These are phyloP conservation scores for Picathartes gymnocephalus DNA, from an alignment of 2,113 vertebrate species.

Conservation along the genomic window DNA sequence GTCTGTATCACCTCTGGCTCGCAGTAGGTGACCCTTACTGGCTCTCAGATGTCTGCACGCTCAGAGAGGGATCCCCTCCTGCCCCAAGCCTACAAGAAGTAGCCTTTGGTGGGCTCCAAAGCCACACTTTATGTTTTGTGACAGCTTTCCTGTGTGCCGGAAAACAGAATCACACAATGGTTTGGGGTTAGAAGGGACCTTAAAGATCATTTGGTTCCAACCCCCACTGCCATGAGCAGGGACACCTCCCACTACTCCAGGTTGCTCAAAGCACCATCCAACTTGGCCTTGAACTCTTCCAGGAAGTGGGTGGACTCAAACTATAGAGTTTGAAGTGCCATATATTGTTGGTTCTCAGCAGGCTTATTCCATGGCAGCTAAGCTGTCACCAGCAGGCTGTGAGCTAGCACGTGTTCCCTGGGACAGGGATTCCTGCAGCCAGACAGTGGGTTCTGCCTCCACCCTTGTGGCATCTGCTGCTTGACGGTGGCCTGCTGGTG, in stretches of 20 bases:
- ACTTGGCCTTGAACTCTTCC: not conserved
- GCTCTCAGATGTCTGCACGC: not conserved
- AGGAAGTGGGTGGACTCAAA: not conserved
- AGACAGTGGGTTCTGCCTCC: not conserved
- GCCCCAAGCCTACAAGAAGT: not conserved
- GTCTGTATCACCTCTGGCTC: not conserved
- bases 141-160: not conserved
- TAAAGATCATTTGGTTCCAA: not conserved
- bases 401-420: accelerated
- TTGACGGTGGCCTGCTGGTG: not conserved
- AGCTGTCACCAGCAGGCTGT: not conserved
- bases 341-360: not conserved
- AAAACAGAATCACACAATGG: not conserved
- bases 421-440: not conserved
- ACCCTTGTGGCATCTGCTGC: not conserved
- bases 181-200: not conserved
- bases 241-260: not conserved
- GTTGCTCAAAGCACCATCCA: not conserved
- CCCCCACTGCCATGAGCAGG: not conserved
- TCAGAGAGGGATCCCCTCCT: not conserved
- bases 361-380: not conserved
- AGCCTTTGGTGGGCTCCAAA: not conserved
- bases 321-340: not conserved
- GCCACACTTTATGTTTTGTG: not conserved
- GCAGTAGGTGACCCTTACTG: not conserved